Evolutionary conservation across 2,113 vertebrate genomes (phyloP).

Genomic region (Elgaria multicarinata): DNA sequence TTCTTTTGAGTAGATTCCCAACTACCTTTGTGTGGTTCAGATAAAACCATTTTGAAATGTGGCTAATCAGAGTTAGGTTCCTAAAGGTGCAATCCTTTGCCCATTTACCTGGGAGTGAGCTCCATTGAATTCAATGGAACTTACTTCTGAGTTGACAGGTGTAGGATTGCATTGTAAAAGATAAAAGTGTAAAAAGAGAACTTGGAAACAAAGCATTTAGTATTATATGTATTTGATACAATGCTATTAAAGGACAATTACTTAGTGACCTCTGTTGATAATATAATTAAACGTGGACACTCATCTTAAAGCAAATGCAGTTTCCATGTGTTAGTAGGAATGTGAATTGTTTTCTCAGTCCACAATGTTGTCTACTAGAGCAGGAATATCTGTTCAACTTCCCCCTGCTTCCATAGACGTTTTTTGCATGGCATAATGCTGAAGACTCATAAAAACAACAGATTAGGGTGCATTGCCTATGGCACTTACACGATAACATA

Average conservation of each 20-base stretch:
- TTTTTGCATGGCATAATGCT: background rate
- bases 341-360: background rate
- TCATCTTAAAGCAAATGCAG: background rate
- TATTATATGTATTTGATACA: background rate
- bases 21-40: constrained; percentile 4
- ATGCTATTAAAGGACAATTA: background rate
- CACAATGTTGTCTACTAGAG: background rate
- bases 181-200: background rate
- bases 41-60: background rate
- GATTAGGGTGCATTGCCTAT: background rate
- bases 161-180: too few relatives aligned
- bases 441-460: background rate
- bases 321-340: background rate
- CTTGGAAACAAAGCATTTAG: background rate
- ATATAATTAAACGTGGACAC: too few relatives aligned
- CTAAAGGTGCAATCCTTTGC: background rate
- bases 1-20: background rate
- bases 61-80: background rate
- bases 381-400: background rate
- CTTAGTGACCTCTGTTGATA: background rate
- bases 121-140: too few relatives aligned
- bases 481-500: background rate
- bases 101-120: too few relatives aligned
- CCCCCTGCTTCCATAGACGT: background rate
- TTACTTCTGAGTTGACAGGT: too few relatives aligned